Evolutionary conservation across 2,797 vertebrate genomes (phyloP).

Genomic region (Peromyscus aztecus): DNA sequence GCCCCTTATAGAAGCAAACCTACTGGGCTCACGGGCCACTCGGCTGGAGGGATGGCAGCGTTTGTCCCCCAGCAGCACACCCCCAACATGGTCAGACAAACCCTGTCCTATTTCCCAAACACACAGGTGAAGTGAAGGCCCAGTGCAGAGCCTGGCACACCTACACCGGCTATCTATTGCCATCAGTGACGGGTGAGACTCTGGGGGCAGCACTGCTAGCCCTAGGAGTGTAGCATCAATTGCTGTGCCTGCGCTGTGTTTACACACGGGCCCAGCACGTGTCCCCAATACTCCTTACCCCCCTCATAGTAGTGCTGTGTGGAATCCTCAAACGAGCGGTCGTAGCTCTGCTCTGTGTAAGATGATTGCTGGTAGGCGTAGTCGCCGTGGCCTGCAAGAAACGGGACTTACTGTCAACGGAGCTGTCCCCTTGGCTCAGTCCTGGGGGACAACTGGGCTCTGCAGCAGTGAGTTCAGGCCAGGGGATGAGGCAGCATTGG

Average conservation of each 20-base stretch:
- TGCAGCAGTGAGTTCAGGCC: neutral
- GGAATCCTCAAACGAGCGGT: slow-evolving; percentile 95
- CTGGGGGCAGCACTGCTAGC: neutral
- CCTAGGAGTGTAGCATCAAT: neutral
- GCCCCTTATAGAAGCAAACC: neutral
- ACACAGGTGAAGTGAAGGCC: neutral
- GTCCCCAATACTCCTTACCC: slow-evolving; percentile 87
- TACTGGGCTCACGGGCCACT: neutral
- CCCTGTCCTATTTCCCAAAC: neutral
- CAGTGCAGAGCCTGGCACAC: rapidly evolving
- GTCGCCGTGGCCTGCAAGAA: slow-evolving; percentile 92
- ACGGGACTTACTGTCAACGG: rapidly evolving
- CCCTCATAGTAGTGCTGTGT: slow-evolving; percentile 98
- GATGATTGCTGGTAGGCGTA: slow-evolving; percentile 96
- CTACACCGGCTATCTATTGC: rapidly evolving
- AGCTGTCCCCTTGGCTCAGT: rapidly evolving
- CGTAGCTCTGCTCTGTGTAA: slow-evolving; percentile 96
- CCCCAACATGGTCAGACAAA: no score
- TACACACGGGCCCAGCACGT: rapidly evolving
- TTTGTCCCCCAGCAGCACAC: neutral
- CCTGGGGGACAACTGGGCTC: rapidly evolving
- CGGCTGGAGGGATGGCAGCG: neutral
- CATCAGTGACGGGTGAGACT: neutral
- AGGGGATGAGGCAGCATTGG: rapidly evolving
- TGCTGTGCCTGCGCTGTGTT: neutral